These are phyloP conservation scores for Saguinus imperator DNA, from an alignment of 2,113 vertebrate species.

Conservation along the genomic window DNA sequence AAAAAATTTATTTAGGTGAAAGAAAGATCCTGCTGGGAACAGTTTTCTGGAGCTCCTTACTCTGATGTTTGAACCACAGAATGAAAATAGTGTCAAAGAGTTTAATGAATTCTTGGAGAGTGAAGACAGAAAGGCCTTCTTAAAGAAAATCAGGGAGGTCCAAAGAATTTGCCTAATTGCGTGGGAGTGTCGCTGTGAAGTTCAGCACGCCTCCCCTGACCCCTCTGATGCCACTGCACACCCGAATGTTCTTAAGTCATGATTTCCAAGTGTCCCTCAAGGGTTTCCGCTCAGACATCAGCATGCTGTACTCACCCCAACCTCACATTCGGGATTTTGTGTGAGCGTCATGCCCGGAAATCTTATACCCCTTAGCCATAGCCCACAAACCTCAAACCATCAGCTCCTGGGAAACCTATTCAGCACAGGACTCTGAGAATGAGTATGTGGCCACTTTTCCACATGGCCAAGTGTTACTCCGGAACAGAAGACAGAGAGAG, in stretches of 20 bases:
- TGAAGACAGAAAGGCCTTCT: neutral
- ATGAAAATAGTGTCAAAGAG: conserved; percentile 10
- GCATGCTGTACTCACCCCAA: accelerated
- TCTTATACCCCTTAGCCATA: neutral
- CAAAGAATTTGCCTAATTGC: neutral
- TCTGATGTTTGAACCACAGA: neutral
- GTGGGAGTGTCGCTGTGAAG: accelerated
- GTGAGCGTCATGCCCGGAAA: neutral
- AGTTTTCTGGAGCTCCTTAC: conserved; percentile 26
- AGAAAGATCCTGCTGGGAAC: conserved; percentile 15
- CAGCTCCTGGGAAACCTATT: too few relatives aligned
- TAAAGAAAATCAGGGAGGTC: neutral
- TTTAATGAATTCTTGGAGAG: conserved; percentile 22
- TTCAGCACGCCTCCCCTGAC: neutral
- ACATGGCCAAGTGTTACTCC: neutral
- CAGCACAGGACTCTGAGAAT: neutral
- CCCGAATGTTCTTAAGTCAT: neutral
- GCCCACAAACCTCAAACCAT: neutral
- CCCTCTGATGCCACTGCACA: accelerated
- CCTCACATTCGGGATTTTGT: neutral
- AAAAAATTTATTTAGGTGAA: conserved; percentile 44
- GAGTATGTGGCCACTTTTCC: neutral
- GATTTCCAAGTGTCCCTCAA: neutral
- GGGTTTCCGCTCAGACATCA: neutral
- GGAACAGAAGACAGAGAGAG: neutral